Evolutionary conservation across 2,888 invertebrate genomes (phyloP).

Genomic region (Meteorus colon): DNA sequence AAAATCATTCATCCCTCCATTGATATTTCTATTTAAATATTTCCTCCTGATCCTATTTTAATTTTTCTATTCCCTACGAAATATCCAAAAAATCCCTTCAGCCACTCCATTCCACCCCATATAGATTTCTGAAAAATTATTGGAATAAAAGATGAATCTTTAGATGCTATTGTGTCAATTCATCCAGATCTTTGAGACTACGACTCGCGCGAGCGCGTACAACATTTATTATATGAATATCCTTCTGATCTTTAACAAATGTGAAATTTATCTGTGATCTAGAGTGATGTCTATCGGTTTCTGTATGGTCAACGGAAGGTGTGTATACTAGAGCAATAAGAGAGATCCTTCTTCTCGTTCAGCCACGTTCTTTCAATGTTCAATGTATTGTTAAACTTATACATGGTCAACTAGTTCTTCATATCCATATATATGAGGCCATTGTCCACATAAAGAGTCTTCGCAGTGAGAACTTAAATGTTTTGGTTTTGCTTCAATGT

Average conservation of each 20-base stretch:
- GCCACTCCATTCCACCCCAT: not conserved
- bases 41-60: not conserved
- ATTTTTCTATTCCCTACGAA: not conserved
- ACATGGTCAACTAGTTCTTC: constrained; percentile 51
- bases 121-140: constrained; percentile 56
- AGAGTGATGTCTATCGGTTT: constrained; percentile 42
- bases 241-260: constrained; percentile 56
- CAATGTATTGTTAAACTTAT: constrained; percentile 54
- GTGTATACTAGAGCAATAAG: constrained; percentile 34
- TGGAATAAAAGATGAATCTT: constrained; percentile 49
- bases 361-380: constrained; percentile 44
- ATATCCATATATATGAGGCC: constrained; percentile 28
- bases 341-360: constrained; percentile 33
- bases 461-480: constrained; percentile 57
- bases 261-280: constrained; percentile 67
- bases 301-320: constrained; percentile 2
- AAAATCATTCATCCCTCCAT: not conserved
- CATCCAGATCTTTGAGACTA: constrained; percentile 28
- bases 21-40: not conserved
- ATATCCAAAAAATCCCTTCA: not conserved
- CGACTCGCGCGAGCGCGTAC: constrained; percentile 11
- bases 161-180: constrained; percentile 46
- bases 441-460: constrained; percentile 51
- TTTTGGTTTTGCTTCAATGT: constrained; percentile 65
- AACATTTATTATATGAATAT: constrained; percentile 17